phyloP scores from a whole-genome alignment of 2,113 vertebrate genomes.

The Arizona elegans region DNA sequence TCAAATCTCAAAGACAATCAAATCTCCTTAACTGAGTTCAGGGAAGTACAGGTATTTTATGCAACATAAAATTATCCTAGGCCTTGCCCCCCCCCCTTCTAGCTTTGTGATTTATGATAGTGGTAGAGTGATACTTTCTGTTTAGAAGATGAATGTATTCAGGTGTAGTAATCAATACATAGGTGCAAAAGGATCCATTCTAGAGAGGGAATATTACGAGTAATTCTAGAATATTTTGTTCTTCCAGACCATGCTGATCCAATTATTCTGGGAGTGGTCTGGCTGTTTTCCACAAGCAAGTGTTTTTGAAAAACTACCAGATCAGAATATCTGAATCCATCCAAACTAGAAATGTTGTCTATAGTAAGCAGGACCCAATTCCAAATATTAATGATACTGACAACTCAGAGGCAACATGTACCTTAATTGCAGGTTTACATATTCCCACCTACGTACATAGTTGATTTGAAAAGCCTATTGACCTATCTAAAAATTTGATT shows the following conservation, averaged over 20 bases:
- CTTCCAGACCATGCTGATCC: background rate
- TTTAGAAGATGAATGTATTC: background rate
- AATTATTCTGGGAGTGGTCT: background rate
- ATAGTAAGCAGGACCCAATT: slow-evolving; percentile 9
- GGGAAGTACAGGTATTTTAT: background rate
- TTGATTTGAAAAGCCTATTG: background rate
- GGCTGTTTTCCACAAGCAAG: background rate
- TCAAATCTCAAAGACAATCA: slow-evolving; percentile 30
- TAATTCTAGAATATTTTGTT: background rate
- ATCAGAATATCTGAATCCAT: slow-evolving; percentile 38
- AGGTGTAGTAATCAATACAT: background rate
- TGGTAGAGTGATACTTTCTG: background rate
- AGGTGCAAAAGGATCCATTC: background rate
- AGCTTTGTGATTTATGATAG: background rate
- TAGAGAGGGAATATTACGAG: background rate
- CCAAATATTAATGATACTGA: background rate
- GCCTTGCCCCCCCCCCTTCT: background rate
- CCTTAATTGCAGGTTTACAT: background rate
- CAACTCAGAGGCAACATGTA: background rate
- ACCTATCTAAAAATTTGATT: background rate
- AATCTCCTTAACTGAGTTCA: slow-evolving; percentile 31
- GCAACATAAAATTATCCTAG: background rate
- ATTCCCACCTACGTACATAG: background rate
- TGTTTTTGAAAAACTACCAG: slow-evolving; percentile 18
- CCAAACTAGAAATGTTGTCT: slow-evolving; percentile 20